These are phyloP conservation scores for Brachionus rubens DNA, from an alignment of 1,140 invertebrate genomes.

Conservation along the genomic window DNA sequence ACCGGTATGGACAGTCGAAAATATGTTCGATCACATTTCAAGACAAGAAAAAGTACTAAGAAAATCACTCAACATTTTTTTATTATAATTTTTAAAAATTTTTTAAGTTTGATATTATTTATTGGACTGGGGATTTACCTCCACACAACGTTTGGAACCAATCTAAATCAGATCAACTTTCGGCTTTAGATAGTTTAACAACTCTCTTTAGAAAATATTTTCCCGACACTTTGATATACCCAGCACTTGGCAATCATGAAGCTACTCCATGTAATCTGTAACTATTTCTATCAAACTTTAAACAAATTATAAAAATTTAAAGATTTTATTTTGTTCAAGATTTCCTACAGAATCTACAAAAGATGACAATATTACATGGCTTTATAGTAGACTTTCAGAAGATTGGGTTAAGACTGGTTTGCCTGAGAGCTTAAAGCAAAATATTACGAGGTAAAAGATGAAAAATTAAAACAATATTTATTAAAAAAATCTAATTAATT, in stretches of 20 bases:
- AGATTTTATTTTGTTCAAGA: conserved; percentile 10
- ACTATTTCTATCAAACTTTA: not conserved
- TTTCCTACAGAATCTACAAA: conserved; percentile 31
- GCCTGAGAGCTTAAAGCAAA: not conserved
- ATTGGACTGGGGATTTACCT: conserved; percentile 96
- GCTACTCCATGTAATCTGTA: conserved; percentile 52
- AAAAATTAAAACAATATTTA: not conserved
- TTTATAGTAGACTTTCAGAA: conserved; percentile 22
- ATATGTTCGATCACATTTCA: conserved; percentile 58
- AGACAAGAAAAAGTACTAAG: conserved; percentile 48
- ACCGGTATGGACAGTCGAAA: conserved; percentile 59
- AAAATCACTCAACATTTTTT: too few species aligned
- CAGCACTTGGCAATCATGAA: conserved; percentile 92
- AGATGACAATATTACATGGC: conserved; percentile 34
- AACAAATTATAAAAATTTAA: not conserved
- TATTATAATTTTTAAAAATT: too few species aligned
- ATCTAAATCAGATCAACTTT: conserved; percentile 79
- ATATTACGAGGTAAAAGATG: conserved; percentile 14
- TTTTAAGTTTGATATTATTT: conserved; percentile 76
- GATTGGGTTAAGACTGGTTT: conserved; percentile 39
- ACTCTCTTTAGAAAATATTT: conserved; percentile 71
- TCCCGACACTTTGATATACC: conserved; percentile 84
- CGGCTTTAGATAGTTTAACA: conserved; percentile 76
- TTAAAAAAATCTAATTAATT: not conserved
- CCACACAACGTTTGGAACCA: conserved; percentile 97